A percentile compares a stretch with the other conserved stretches of the same genome.
These are phyloP conservation scores for Cololabis saira DNA, from an alignment of 2,113 vertebrate species.

Conservation along the genomic window DNA sequence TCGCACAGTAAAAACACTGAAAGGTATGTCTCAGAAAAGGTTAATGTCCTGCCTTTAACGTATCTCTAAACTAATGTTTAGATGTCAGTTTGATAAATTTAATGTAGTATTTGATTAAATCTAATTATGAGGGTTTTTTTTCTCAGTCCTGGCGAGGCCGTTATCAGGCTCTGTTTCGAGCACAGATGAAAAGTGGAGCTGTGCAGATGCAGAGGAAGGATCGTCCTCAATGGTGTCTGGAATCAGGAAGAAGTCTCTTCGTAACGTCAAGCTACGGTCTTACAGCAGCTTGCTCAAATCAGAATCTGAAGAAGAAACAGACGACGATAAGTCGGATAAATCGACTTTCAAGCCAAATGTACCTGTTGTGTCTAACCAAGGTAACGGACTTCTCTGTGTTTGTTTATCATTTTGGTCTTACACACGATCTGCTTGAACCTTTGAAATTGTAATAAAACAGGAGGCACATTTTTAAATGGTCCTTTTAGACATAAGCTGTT, in stretches of 20 bases:
- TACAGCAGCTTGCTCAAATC: conserved; percentile 90
- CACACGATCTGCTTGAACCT: too few relatives aligned
- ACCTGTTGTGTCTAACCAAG: conserved; percentile 43
- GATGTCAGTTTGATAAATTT: background rate
- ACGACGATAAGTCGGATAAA: conserved; percentile 6
- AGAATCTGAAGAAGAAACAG: conserved; percentile 78
- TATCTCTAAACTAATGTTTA: background rate
- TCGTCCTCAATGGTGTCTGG: conserved; percentile 47
- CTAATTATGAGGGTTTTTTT: conserved; percentile 23
- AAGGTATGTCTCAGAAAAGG: conserved; percentile 76
- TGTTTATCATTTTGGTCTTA: too few relatives aligned
- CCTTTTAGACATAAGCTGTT: too few relatives aligned
- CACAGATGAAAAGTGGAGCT: conserved; percentile 64
- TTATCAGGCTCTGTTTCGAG: conserved; percentile 27
- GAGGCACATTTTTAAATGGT: too few relatives aligned
- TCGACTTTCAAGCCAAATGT: conserved; percentile 34
- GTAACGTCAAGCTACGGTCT: conserved; percentile 86
- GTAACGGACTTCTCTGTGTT: conserved; percentile 28
- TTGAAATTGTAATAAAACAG: too few relatives aligned
- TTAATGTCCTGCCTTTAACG: background rate
- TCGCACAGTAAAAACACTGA: conserved; percentile 75
- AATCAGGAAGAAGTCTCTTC: conserved; percentile 83
- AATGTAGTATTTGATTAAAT: too few relatives aligned
- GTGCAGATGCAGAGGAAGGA: conserved; percentile 37
- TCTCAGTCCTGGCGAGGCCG: conserved; percentile 69